Base-by-base conservation (phyloP, 2,888 invertebrate genomes). In the Leptinotarsa tumamoca region DNA sequence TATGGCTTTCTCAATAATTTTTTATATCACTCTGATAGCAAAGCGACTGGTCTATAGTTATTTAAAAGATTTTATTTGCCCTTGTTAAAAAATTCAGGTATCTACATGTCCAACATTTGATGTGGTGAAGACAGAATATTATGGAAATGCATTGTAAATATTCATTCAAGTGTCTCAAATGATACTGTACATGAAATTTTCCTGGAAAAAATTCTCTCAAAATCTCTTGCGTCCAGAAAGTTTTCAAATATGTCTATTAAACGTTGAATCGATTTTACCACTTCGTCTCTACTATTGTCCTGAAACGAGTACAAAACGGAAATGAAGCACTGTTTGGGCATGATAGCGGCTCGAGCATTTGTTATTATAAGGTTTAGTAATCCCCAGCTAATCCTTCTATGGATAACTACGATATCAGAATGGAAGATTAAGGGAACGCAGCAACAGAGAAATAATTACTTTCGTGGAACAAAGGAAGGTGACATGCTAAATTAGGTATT, bases 401-500 rank as follows among this genome's bases (percentile, higher is more conserved):
- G 63, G 43, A 63, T 33, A n/a, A 33, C 27, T 63, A 63, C 63
- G 27, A 33, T 63, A 63, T 43, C 63, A 63, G 67, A 67, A 68
- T n/a, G 49, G 61, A 50, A 69, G 69, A 73, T 73, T 66, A 58
- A 68, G 63, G 73, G 69, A 69, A 73, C 54, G 50, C 68, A 63
- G 33, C 63, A 23, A 72, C 72, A 61, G 73, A 61, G 73, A 68
- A 73, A 73, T 73, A 73, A 73, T 69, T 27, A 68, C 68, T 73
- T 73, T 73, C 63, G 63, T 61, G 63, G 63, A 73, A 69, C 69
- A 69, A 68, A 66, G 73, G 52, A 63, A 69, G 69, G 73, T 73
- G 73, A 73, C 73, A 69, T 66, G 73, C 69, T 69, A 23, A 73
- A 73, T 73, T 73, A 73, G 73, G 43, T 73, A 73, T 69, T 73